Evolutionary conservation across 2,888 invertebrate species (phyloP), one percentile per base, ranked within the genome.

Genomic region (Marasmarcha lunaedactyla): DNA sequence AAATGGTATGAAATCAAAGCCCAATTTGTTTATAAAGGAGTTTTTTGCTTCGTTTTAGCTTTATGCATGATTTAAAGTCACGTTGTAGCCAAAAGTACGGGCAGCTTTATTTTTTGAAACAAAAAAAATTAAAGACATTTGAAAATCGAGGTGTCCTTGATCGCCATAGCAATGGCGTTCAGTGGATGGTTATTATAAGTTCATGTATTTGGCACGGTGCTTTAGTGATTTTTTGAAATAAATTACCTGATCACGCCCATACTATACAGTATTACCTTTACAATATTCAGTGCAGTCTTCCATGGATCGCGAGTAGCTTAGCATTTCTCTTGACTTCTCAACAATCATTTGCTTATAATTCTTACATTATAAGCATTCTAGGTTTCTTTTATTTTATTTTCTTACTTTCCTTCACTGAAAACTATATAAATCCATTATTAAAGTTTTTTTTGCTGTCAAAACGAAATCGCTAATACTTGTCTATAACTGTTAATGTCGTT

Each of bases 271-370:
- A 77, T 78, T 76, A 76, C 60, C 61, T 63, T n/a, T 67, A 57
- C 61, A 60, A 57, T 68, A 64, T 63, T 62, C 63, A 64, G 66
- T 67, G 70, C 72, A 69, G 77, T 74, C 78, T 78, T 77, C 73
- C 74, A 74, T 61, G 60, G 63, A 68, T 65, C 62, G 64, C 65
- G 53, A 56, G 54, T 59, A 53, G 49, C 51, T 57, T 53, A 53
- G 14, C 20, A 39, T 35, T 35, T 49, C 54, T n/a, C 30, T 4
- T 30, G n/a, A 30, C 30, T n/a, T n/a, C n/a, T n/a, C n/a, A 30
- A 30, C n/a, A 30, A 30, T 30, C n/a, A n/a, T n/a, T n/a, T n/a
- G n/a, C n/a, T n/a, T n/a, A n/a, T n/a, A n/a, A n/a, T n/a, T n/a
- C 6, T 30, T 30, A 9, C 30, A 30, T 4, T n/a, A 30, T 30